These are phyloP conservation scores for Phoeniculus purpureus DNA, from an alignment of 2,797 vertebrate species.

Conservation along the genomic window DNA sequence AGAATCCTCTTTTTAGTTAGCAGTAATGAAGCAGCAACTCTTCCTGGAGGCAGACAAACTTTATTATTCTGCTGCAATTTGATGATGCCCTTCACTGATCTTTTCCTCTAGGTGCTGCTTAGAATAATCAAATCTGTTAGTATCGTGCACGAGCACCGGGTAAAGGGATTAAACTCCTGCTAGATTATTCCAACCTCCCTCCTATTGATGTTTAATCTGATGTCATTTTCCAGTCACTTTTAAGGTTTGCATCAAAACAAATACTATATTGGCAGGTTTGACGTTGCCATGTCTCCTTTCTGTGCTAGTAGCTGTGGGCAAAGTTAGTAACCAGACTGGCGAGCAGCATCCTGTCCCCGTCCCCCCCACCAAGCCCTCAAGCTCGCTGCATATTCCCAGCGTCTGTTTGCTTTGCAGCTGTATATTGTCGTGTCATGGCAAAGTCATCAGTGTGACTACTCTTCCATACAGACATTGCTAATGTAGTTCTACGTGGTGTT, in stretches of 20 bases:
- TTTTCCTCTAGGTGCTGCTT: neutral
- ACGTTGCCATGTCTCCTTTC: neutral
- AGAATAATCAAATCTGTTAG: neutral
- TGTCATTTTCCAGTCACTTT: slow-evolving; percentile 23
- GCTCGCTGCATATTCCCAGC: neutral
- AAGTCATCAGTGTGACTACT: neutral
- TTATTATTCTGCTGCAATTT: slow-evolving; percentile 56
- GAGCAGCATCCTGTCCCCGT: neutral
- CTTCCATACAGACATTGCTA: neutral
- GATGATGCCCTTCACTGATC: slow-evolving; percentile 53
- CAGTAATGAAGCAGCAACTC: slow-evolving; percentile 16
- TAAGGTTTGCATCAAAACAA: neutral
- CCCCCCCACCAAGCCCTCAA: neutral
- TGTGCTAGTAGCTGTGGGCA: neutral
- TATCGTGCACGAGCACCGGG: neutral
- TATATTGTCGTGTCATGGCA: neutral
- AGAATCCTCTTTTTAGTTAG: neutral
- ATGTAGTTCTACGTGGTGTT: neutral
- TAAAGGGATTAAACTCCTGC: slow-evolving; percentile 66
- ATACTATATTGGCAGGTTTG: neutral
- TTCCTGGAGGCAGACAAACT: slow-evolving; percentile 47
- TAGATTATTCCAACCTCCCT: slow-evolving; percentile 51
- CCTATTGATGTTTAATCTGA: slow-evolving; percentile 30
- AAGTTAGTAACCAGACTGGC: neutral
- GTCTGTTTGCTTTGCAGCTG: slow-evolving; percentile 15